Conservation (phyloP, 2,888 invertebrate genomes). For the Ennomos erosarius region DNA sequence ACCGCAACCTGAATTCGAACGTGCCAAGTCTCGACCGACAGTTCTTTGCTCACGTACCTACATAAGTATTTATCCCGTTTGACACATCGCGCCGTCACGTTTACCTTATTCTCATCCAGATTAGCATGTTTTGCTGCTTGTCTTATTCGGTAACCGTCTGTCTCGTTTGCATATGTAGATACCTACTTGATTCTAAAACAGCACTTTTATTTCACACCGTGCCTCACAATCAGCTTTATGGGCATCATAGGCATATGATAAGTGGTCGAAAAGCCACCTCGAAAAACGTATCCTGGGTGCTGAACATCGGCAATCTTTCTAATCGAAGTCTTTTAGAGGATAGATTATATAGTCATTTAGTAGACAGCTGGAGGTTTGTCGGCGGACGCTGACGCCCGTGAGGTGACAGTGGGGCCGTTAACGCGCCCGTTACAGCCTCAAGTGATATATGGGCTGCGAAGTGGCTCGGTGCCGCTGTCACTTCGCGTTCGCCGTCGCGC, state of each 20-base stretch:
- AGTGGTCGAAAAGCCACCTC: conserved; percentile 3
- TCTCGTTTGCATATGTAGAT: conserved; percentile 24
- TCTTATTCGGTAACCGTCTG: conserved; percentile 26
- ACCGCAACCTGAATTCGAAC: conserved; percentile 67
- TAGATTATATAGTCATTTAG: conserved; percentile 59
- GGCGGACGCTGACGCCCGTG: conserved; percentile 68
- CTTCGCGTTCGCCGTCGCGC: conserved; percentile 72
- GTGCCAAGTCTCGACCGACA: conserved; percentile 57
- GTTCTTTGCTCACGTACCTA: conserved; percentile 45
- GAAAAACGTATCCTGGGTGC: conserved; percentile 26
- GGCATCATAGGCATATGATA: background rate
- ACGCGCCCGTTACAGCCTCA: conserved; percentile 74
- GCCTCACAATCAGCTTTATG: background rate
- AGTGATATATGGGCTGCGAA: conserved; percentile 83
- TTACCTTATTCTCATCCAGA: conserved; percentile 28
- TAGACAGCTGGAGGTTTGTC: conserved; percentile 49
- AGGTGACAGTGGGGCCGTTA: conserved; percentile 80
- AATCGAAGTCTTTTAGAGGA: conserved; percentile 41
- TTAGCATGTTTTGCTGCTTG: conserved; percentile 29
- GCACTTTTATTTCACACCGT: background rate
- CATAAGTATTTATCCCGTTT: conserved; percentile 43
- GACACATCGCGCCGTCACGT: conserved; percentile 45
- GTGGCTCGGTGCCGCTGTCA: conserved; percentile 82
- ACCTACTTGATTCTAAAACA: too few species aligned
- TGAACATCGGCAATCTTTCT: conserved; percentile 32